Evolutionary conservation across 2,113 vertebrate genomes (phyloP).

Genomic region (Polypterus senegalus): DNA sequence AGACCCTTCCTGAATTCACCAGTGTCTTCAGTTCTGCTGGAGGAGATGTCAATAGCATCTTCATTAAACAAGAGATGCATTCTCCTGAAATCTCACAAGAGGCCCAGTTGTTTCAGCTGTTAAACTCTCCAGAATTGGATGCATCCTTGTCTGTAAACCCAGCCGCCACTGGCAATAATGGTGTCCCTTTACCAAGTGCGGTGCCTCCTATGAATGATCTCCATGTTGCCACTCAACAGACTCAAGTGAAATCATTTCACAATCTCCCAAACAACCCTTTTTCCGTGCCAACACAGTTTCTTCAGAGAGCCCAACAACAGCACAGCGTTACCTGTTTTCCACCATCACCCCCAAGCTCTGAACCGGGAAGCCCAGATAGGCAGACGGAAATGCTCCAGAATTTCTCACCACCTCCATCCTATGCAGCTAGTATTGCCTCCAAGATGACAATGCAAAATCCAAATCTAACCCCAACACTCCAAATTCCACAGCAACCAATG

Average conservation of each 20-base stretch:
- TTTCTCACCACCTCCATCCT: constrained; percentile 80
- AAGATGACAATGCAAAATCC: constrained; percentile 70
- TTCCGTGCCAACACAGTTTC: constrained; percentile 51
- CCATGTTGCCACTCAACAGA: constrained; percentile 51
- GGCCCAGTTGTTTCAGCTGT: constrained; percentile 76
- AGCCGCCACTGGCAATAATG: constrained; percentile 56
- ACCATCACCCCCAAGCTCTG: constrained; percentile 84
- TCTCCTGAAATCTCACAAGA: constrained; percentile 72
- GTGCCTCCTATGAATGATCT: constrained; percentile 61
- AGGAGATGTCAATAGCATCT: constrained; percentile 54
- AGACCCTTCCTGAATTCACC: constrained; percentile 68
- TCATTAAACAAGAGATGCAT: constrained; percentile 84
- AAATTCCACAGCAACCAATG: constrained; percentile 53
- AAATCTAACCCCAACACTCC: constrained; percentile 50
- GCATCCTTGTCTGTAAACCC: constrained; percentile 56
- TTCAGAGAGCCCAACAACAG: constrained; percentile 31
- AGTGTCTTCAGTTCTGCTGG: constrained; percentile 66
- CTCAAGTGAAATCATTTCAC: constrained; percentile 55
- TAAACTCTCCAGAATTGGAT: constrained; percentile 81
- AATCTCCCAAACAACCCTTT: constrained; percentile 58
- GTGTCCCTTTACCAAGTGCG: constrained; percentile 50
- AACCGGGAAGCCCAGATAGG: constrained; percentile 83
- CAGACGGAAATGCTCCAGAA: constrained; percentile 79
- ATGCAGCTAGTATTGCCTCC: constrained; percentile 82
- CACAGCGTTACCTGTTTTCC: constrained; percentile 74